Percentiles rank a stretch among this genome's conserved stretches.
These are phyloP conservation scores for Caenorhabditis sp. DNA, from an alignment of 2,888 invertebrate species.

Conservation along the genomic window DNA sequence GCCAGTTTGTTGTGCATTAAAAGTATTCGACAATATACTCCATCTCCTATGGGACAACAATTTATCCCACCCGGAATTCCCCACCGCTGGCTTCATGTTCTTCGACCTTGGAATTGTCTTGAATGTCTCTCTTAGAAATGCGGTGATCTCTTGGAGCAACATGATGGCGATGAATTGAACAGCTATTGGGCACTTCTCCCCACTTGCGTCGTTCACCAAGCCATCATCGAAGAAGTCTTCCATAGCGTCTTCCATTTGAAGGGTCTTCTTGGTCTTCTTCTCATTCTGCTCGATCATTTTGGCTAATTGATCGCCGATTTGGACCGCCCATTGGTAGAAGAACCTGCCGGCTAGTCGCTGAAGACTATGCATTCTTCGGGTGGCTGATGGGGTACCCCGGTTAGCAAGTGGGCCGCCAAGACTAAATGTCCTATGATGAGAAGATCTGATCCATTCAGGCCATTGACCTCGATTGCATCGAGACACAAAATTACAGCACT, in stretches of 20 bases:
- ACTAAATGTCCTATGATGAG: constrained; percentile 46
- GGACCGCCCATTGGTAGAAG: constrained; percentile 95
- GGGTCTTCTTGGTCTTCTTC: constrained; percentile 70
- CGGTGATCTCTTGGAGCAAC: constrained; percentile 92
- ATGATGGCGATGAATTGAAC: constrained; percentile 91
- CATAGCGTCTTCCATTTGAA: constrained; percentile 76
- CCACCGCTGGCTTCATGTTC: constrained; percentile 45
- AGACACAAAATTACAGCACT: constrained; percentile 95
- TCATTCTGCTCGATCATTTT: constrained; percentile 80
- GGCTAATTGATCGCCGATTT: constrained; percentile 83
- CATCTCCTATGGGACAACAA: constrained; percentile 69
- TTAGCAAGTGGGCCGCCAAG: constrained; percentile 70
- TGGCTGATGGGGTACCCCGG: constrained; percentile 67
- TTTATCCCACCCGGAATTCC: constrained; percentile 68
- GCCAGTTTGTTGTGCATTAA: constrained; percentile 70
- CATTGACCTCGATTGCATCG: constrained; percentile 97
- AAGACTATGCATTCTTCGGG: constrained; percentile 76
- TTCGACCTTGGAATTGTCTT: constrained; percentile 76
- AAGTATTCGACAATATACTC: constrained; percentile 71
- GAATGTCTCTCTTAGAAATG: constrained; percentile 94
- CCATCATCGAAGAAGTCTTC: constrained; percentile 98
- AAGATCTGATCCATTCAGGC: constrained; percentile 82
- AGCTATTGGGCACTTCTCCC: constrained; percentile 80
- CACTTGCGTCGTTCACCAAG: constrained; percentile 75
- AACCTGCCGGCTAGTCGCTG: constrained; percentile 92